phyloP scores from a whole-genome alignment of 2,888 invertebrate genomes.

The Acanthopleura granulata region DNA sequence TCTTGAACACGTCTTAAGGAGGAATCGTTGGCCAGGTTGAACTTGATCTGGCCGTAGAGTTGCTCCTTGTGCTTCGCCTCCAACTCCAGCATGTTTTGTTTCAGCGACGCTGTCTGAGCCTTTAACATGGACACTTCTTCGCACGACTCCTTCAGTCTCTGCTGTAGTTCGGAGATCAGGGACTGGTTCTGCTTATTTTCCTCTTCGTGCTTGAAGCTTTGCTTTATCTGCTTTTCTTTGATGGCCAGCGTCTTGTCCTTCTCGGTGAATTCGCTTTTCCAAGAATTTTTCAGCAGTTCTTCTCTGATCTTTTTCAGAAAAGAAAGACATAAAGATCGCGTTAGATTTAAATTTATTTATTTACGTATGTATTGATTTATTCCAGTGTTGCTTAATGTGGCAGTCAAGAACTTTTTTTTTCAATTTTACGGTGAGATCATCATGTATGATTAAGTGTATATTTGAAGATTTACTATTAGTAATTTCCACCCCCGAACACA shows the following conservation, averaged over 20 bases:
- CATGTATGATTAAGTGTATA: too few species aligned
- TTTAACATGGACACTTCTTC: slow-evolving; percentile 38
- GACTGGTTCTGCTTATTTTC: slow-evolving; percentile 38
- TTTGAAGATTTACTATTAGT: too few species aligned
- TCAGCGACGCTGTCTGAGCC: slow-evolving; percentile 38
- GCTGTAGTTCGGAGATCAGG: slow-evolving; percentile 40
- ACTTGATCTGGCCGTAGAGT: slow-evolving; percentile 49
- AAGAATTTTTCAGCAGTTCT: slow-evolving; percentile 35
- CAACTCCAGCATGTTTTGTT: slow-evolving; percentile 36
- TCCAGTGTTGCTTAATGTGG: too few species aligned
- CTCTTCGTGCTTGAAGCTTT: slow-evolving; percentile 45
- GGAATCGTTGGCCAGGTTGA: slow-evolving; percentile 55
- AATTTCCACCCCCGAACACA: too few species aligned
- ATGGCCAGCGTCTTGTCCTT: slow-evolving; percentile 59
- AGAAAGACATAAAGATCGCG: not conserved
- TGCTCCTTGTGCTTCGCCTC: slow-evolving; percentile 44
- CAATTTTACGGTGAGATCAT: too few species aligned
- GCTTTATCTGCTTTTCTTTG: slow-evolving; percentile 51
- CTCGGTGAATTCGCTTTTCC: slow-evolving; percentile 37
- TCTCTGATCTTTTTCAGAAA: slow-evolving; percentile 34
- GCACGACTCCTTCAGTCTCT: slow-evolving; percentile 32
- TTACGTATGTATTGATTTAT: too few species aligned
- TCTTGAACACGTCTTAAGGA: slow-evolving; percentile 40
- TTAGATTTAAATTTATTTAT: too few species aligned
- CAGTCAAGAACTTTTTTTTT: too few species aligned